Percentiles rank a stretch among this genome's conserved stretches.
Conservation (phyloP, 1,140 invertebrate genomes). For the Helicoverpa armigera region DNA sequence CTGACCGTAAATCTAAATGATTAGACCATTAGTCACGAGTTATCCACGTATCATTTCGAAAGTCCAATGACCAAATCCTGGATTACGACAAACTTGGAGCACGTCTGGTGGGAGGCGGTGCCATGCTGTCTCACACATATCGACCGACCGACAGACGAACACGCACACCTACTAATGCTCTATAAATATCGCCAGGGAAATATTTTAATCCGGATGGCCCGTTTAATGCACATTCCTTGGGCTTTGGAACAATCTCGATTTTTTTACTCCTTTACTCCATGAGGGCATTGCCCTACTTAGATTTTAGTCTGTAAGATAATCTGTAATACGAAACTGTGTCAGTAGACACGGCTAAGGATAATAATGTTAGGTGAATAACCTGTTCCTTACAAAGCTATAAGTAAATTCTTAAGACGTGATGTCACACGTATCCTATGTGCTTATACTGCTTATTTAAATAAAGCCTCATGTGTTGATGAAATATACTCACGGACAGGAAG, state of each 20-base stretch:
- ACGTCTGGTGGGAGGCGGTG: conserved; percentile 79
- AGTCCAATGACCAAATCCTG: conserved; percentile 74
- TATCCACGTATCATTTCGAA: conserved; percentile 56
- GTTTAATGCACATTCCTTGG: conserved; percentile 81
- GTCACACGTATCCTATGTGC: conserved; percentile 50
- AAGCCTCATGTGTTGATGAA: conserved; percentile 50
- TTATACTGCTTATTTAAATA: conserved; percentile 43
- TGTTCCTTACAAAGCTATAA: conserved; percentile 52
- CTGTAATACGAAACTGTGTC: conserved; percentile 67
- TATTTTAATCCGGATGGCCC: conserved; percentile 85
- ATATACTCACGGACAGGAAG: conserved; percentile 69
- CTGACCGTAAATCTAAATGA: conserved; percentile 36
- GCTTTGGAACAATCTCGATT: conserved; percentile 72
- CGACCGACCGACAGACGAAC: conserved; percentile 75
- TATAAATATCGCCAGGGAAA: conserved; percentile 83
- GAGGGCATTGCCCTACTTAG: conserved; percentile 66
- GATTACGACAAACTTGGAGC: conserved; percentile 74
- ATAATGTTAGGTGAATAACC: conserved; percentile 59
- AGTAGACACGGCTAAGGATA: conserved; percentile 63
- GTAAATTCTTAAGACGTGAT: conserved; percentile 47
- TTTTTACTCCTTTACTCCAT: conserved; percentile 60
- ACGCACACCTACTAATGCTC: conserved; percentile 80
- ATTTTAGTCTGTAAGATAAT: conserved; percentile 64
- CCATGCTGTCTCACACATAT: conserved; percentile 83
- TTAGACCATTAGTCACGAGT: conserved; percentile 41